Evolutionary conservation across 2,888 invertebrate species (phyloP), one percentile per base, ranked within the genome.

Genomic region (Galerucella pusilla): DNA sequence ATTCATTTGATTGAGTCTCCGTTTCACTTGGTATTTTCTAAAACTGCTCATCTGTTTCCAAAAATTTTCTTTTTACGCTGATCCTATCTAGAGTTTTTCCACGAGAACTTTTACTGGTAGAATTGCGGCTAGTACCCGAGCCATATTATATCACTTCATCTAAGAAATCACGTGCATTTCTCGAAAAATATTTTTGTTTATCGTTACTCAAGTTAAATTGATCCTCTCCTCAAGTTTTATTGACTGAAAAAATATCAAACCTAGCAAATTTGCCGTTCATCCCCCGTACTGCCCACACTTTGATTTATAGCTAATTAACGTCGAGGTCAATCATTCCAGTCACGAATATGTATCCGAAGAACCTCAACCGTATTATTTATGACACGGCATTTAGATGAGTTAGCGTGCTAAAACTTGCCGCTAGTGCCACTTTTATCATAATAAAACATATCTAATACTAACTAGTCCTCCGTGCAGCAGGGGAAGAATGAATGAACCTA

Each of bases 351-450:
- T 65, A 77, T 78, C 76, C 76, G 78, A 78, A 76, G 75, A 77
- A 77, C 79, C 77, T 76, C 76, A 75, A 78, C 77, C 80, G 77
- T 82, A 83, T 83, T 83, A 83, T 82, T 83, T 83, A 83, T 80
- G 83, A 81, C 80, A 82, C 79, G 82, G 79, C 81, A 83, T 83
- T 82, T 79, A 83, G 82, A 81, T 81, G 80, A 81, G 78, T 76
- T 83, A 71, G 83, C 83, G 83, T 83, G 83, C 79, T 74, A 74
- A 75, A 78, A 78, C 73, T 64, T 60, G 67, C 71, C 71, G 71
- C 75, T 67, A 76, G 81, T 80, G 80, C 78, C 82, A 82, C 82
- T 83, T 82, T 83, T 82, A 80, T 81, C 76, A 72, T 79, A 82
- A 80, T 79, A 78, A 80, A 82, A 81, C 78, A 70, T 74, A 77